Percentiles rank a stretch among this genome's conserved stretches.
Evolutionary conservation across 2,888 invertebrate genomes (phyloP).

Genomic region (Plagodis pulveraria): DNA sequence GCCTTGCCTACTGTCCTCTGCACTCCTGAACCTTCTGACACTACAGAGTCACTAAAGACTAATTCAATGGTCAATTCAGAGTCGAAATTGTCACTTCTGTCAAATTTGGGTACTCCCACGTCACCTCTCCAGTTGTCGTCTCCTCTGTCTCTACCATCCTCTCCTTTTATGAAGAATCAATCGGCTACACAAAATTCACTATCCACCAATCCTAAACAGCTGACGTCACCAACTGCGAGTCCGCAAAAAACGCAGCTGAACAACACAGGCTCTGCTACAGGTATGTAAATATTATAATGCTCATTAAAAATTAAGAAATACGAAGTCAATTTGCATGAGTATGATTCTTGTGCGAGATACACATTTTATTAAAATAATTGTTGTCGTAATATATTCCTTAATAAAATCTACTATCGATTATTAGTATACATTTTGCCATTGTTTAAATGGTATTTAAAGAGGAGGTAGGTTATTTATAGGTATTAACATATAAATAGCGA

Average conservation of each 20-base stretch:
- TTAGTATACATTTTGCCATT: too few species aligned
- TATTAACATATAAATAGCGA: too few species aligned
- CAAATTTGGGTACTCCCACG: constrained; percentile 71
- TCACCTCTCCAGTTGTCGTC: constrained; percentile 69
- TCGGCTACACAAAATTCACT: constrained; percentile 55
- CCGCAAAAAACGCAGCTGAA: constrained; percentile 47
- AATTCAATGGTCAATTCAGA: constrained; percentile 64
- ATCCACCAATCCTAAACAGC: constrained; percentile 47
- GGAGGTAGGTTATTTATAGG: too few species aligned
- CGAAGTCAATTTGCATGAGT: too few species aligned
- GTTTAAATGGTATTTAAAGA: too few species aligned
- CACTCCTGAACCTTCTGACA: constrained; percentile 55
- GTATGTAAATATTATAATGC: constrained; percentile 52
- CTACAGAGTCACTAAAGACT: constrained; percentile 48
- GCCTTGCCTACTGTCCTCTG: constrained; percentile 72
- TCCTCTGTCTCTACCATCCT: constrained; percentile 69
- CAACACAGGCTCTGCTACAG: constrained; percentile 72
- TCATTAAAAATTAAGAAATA: constrained; percentile 3
- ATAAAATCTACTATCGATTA: too few species aligned
- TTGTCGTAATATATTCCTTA: too few species aligned
- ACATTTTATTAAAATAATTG: too few species aligned
- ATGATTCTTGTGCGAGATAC: too few species aligned
- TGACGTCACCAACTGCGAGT: constrained; percentile 38
- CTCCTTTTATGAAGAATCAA: constrained; percentile 64
- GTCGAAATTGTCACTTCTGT: constrained; percentile 71